These are phyloP conservation scores for Drosophila bunnanda DNA, from an alignment of 2,888 invertebrate genomes.

Conservation along the genomic window DNA sequence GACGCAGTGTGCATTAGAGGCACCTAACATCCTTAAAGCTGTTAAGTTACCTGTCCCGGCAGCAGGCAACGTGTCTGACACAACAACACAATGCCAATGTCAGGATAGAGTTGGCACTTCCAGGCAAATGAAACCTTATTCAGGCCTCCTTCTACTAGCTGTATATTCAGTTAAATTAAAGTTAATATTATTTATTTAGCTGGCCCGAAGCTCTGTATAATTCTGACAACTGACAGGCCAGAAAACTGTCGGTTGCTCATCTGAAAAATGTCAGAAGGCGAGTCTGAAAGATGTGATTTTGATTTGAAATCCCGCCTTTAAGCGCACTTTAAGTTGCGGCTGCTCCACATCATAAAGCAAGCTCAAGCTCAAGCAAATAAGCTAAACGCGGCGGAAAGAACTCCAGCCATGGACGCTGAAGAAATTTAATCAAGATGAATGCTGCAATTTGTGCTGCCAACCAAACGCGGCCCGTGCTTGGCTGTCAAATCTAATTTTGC, in stretches of 20 bases:
- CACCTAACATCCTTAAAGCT: constrained; percentile 23
- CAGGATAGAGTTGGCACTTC: neutral
- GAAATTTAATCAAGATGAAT: constrained; percentile 79
- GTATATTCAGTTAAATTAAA: neutral
- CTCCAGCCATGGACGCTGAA: constrained; percentile 45
- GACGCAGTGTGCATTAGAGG: constrained; percentile 10
- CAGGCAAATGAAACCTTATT: neutral
- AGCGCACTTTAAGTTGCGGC: constrained; percentile 12
- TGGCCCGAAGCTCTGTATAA: neutral
- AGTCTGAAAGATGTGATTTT: constrained; percentile 5
- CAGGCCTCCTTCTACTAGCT: neutral
- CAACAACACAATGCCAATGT: neutral
- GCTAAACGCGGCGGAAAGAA: constrained; percentile 38
- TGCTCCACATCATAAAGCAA: constrained; percentile 39
- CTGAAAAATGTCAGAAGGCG: neutral
- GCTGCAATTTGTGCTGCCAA: constrained; percentile 69
- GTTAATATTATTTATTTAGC: neutral
- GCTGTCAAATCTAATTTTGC: constrained; percentile 80
- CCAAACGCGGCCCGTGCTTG: constrained; percentile 47
- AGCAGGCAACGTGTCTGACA: constrained; percentile 5
- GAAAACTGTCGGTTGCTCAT: neutral
- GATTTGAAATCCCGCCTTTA: constrained; percentile 21
- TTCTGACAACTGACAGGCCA: neutral
- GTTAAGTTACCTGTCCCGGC: constrained; percentile 27
- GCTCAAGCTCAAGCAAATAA: constrained; percentile 36